These are phyloP conservation scores for Siderastrea siderea DNA, from an alignment of 92 coral and sea anemone genomes.

Conservation along the genomic window DNA sequence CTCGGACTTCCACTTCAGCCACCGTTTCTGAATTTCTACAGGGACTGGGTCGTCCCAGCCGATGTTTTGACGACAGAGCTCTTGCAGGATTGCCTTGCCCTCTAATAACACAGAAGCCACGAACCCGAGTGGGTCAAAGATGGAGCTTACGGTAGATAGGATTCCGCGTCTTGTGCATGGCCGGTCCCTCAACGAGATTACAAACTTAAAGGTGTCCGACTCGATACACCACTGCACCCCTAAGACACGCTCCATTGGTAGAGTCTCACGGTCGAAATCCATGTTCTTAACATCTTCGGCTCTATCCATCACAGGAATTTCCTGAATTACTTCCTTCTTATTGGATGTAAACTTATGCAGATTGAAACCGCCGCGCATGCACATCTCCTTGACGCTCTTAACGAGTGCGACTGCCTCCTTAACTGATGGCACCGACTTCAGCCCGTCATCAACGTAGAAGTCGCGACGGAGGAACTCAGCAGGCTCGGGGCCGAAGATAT, in stretches of 20 bases:
- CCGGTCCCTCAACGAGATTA: background rate
- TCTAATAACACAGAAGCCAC: too few relatives aligned
- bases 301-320: background rate
- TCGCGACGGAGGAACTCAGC: slow-evolving; percentile 1
- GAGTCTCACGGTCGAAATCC: background rate
- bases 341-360: slow-evolving; percentile 2
- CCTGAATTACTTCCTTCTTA: background rate
- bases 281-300: background rate
- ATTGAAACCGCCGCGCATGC: slow-evolving; percentile 13
- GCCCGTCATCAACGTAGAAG: slow-evolving; percentile 3
- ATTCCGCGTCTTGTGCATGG: slow-evolving; percentile 19
- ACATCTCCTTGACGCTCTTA: slow-evolving; percentile 2
- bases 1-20: too few relatives aligned
- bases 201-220: slow-evolving; percentile 2
- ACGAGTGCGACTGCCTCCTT: too few relatives aligned
- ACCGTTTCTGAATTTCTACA: too few relatives aligned
- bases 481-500: slow-evolving; percentile 6
- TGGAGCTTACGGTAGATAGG: slow-evolving; percentile 3
- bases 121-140: slow-evolving; percentile 1
- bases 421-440: slow-evolving; percentile 12
- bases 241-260: background rate
- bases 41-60: too few relatives aligned
- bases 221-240: slow-evolving; percentile 15
- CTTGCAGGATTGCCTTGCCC: background rate
- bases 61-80: too few relatives aligned